Evolutionary conservation across 1,140 invertebrate species (phyloP), one percentile per base, ranked within the genome.

Genomic region (Nephila pilipes): DNA sequence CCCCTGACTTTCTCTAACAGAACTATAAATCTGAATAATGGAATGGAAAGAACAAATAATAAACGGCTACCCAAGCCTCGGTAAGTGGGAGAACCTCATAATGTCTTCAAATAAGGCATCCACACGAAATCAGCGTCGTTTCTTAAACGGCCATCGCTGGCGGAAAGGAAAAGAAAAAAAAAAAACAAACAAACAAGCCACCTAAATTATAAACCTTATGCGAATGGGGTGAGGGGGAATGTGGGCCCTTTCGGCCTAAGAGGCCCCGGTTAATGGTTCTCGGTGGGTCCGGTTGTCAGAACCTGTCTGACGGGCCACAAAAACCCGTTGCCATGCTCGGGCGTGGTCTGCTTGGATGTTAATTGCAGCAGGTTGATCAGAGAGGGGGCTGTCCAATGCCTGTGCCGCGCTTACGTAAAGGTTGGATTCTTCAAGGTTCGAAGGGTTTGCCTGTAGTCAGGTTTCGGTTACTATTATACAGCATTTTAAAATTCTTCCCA

Each of bases 231-330:
- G 29, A 29, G 69, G 16, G 14, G 65, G 65, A 2, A 75, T 36
- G 69, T 32, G 32, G 69, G 29, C 69, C 69, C 69, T 75, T 75
- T 75, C 63, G 63, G 63, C 63, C 63, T 29, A 65, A 65, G 69
- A 75, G 69, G 69, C 69, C 88, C 54, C 69, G 55, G 69, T 83
- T 91, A 81, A 91, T 91, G 79, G 69, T 83, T 89, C 65, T 55
- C 55, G 58, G 36, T 22, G 65, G 80, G 89, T 91, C 89, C 89
- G 80, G 89, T 79, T 91, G 63, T 36, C 69, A 58, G 69, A 91
- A 91, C 89, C 89, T 60, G 89, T 91, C 80, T 91, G 89, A 91
- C 89, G 57, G 69, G 89, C 55, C 38, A 75, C 22, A 88, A 55
- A 57, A 81, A 91, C 79, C 46, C 46, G 79, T 91, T 83, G 89